Evolutionary conservation across 2,888 invertebrate species (phyloP).

Genomic region (Gryllus longicercus): DNA sequence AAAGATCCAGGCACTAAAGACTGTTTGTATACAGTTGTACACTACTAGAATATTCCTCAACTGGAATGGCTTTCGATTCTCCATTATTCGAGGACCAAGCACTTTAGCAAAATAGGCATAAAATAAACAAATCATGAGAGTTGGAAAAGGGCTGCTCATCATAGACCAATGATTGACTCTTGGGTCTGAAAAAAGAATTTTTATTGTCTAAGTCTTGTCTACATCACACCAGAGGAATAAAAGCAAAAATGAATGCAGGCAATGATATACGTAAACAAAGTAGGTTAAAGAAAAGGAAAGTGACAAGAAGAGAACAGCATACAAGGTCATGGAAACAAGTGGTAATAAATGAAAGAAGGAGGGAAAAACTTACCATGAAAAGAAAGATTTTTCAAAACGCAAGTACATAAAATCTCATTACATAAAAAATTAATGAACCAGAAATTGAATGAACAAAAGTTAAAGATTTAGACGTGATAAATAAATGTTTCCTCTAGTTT

Average conservation of each 20-base stretch:
- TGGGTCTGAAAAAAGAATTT: conserved; percentile 65
- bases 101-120: conserved; percentile 81
- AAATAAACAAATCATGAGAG: conserved; percentile 72
- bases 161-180: conserved; percentile 84
- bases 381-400: no score
- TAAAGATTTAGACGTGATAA: no score
- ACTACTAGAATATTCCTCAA: conserved; percentile 72
- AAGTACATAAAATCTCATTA: no score
- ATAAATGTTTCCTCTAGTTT: no score
- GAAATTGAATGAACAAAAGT: no score
- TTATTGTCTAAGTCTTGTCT: not conserved
- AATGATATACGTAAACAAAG: not conserved
- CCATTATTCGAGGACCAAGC: conserved; percentile 83
- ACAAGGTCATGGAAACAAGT: not conserved
- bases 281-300: not conserved
- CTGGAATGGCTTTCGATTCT: conserved; percentile 82
- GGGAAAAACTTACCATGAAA: no score
- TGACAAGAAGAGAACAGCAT: not conserved
- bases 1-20: conserved; percentile 88
- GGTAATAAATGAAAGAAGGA: not conserved
- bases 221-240: conserved; percentile 5
- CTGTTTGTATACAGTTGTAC: conserved; percentile 86
- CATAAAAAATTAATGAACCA: no score
- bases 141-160: conserved; percentile 87
- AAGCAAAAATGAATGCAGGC: not conserved